phyloP scores from a whole-genome alignment of 2,888 invertebrate genomes.

The Unio pictorum region DNA sequence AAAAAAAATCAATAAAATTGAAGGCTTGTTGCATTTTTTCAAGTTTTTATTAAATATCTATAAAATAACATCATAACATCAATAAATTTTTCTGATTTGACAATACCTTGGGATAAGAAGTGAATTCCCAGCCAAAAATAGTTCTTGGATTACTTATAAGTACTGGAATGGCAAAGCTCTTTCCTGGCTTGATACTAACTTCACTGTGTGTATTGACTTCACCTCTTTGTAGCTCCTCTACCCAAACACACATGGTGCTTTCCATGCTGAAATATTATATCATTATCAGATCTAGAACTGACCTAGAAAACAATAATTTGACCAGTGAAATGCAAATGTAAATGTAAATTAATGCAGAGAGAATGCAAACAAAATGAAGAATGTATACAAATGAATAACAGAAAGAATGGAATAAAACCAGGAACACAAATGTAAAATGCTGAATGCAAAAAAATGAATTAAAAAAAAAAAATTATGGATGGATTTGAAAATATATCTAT shows the following conservation, averaged over 20 bases:
- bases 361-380: no score
- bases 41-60: background rate
- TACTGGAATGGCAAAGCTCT: slow-evolving; percentile 65
- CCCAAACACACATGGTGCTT: slow-evolving; percentile 46
- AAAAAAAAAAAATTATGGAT: background rate
- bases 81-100: background rate
- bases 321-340: no score
- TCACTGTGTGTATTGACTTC: slow-evolving; percentile 58
- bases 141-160: slow-evolving; percentile 51
- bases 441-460: no score
- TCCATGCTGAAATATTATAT: slow-evolving; percentile 42
- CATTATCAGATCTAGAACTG: background rate
- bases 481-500: background rate
- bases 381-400: no score
- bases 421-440: no score
- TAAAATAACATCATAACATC: background rate
- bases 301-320: no score
- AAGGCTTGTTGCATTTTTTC: background rate
- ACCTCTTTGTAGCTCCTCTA: slow-evolving; percentile 53
- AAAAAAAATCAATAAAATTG: background rate
- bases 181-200: slow-evolving; percentile 67
- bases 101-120: slow-evolving; percentile 69
- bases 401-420: no score
- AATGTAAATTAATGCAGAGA: no score
- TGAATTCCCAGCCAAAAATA: slow-evolving; percentile 69